Conservation (phyloP, 2,797 vertebrate genomes). For the Clarias platycephalus region DNA sequence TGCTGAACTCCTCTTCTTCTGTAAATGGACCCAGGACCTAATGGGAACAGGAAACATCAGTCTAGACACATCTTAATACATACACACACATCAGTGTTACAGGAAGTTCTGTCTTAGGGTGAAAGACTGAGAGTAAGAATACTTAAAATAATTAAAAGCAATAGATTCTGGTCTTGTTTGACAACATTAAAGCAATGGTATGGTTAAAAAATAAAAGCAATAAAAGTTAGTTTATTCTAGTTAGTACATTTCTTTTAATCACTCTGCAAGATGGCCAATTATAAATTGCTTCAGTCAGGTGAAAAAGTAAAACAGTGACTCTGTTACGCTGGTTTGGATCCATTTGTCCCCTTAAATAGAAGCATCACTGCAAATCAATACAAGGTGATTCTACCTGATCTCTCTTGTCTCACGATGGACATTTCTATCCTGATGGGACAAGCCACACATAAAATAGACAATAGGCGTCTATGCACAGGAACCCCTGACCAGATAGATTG, state of each 20-base stretch:
- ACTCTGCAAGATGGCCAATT: conserved; percentile 5
- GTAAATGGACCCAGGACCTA: conserved; percentile 85
- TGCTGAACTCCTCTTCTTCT: conserved; percentile 79
- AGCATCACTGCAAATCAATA: neutral
- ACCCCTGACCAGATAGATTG: neutral
- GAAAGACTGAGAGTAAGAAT: neutral
- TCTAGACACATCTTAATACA: neutral
- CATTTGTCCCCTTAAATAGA: neutral
- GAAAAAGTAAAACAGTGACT: neutral
- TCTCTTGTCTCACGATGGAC: too few relatives aligned
- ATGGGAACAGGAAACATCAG: conserved; percentile 39
- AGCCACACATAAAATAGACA: neutral
- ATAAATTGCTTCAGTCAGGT: neutral
- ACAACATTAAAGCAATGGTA: neutral
- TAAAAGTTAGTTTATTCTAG: too few relatives aligned
- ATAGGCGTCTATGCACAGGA: neutral
- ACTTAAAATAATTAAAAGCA: too few relatives aligned
- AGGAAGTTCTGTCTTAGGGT: neutral
- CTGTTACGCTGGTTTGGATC: neutral
- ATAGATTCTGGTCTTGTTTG: neutral
- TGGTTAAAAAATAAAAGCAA: too few relatives aligned
- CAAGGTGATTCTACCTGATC: neutral
- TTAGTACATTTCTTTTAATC: conserved; percentile 16
- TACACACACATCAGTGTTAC: neutral
- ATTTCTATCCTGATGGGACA: neutral